phyloP scores from a whole-genome alignment of 2,797 vertebrate species.

The Masticophis lateralis region DNA sequence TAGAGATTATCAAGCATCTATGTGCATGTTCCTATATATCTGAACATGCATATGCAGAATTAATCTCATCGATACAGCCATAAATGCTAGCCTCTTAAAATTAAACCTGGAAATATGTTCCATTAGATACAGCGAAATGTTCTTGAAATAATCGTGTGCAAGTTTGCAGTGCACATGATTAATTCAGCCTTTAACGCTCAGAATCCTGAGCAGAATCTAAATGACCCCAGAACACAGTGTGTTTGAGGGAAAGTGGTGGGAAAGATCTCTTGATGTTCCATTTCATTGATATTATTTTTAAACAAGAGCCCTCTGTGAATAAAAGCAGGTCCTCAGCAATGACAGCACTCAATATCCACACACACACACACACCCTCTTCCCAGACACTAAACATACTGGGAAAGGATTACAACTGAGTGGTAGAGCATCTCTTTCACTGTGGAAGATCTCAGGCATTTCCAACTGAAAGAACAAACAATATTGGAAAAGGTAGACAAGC shows the following conservation, averaged over 20 bases:
- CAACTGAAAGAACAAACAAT: neutral
- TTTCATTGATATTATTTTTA: neutral
- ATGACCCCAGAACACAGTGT: neutral
- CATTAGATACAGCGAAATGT: neutral
- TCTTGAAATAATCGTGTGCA: neutral
- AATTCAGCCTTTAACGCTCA: neutral
- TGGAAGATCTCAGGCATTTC: neutral
- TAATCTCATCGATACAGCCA: neutral
- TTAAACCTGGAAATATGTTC: neutral
- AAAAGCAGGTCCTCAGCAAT: neutral
- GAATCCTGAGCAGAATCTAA: neutral
- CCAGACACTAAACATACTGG: neutral
- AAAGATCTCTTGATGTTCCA: constrained; percentile 10
- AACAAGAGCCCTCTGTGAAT: constrained; percentile 4
- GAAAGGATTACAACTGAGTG: neutral
- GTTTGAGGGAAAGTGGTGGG: neutral
- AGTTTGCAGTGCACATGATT: neutral
- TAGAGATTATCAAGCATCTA: neutral
- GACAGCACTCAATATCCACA: neutral
- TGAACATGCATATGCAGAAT: neutral
- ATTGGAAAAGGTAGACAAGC: neutral
- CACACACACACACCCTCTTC: neutral
- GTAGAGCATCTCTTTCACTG: neutral
- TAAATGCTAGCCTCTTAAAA: neutral
- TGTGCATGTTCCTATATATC: neutral